Conservation (phyloP, 2,888 invertebrate genomes). For the Leptarthrus brevirostris region DNA sequence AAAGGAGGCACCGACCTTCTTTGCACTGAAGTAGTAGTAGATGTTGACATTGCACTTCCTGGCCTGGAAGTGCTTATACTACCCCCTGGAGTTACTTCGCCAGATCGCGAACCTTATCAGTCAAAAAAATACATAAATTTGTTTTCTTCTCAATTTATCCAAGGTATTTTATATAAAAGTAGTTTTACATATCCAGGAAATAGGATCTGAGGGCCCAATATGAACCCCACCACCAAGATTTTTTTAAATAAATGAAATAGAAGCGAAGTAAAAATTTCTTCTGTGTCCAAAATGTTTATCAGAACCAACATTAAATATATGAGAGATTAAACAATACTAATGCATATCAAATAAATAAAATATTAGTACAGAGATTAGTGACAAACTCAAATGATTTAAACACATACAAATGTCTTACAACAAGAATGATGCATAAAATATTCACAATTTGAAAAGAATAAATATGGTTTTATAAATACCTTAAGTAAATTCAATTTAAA, state of each 20-base stretch:
- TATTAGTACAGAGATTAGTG: conserved; percentile 5
- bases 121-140: neutral
- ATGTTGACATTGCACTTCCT: conserved; percentile 85
- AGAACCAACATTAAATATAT: neutral
- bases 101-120: conserved; percentile 75
- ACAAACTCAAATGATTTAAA: conserved; percentile 7
- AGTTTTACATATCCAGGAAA: neutral
- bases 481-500: too few species aligned
- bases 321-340: neutral
- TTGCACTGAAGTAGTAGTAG: conserved; percentile 74
- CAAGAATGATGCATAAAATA: neutral
- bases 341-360: neutral
- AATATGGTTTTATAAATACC: too few species aligned
- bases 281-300: conserved; percentile 10
- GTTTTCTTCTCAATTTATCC: neutral
- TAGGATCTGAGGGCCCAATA: conserved; percentile 35
- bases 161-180: neutral
- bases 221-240: conserved; percentile 49
- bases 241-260: conserved; percentile 20
- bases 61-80: conserved; percentile 80
- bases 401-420: neutral
- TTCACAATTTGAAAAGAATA: too few species aligned
- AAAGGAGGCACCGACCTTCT: conserved; percentile 72
- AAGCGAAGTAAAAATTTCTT: conserved; percentile 12
- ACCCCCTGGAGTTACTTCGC: conserved; percentile 77